A percentile compares a stretch with the other conserved stretches of the same genome.
These are phyloP conservation scores for Psix sp. DNA, from an alignment of 1,140 invertebrate species.

Conservation along the genomic window DNA sequence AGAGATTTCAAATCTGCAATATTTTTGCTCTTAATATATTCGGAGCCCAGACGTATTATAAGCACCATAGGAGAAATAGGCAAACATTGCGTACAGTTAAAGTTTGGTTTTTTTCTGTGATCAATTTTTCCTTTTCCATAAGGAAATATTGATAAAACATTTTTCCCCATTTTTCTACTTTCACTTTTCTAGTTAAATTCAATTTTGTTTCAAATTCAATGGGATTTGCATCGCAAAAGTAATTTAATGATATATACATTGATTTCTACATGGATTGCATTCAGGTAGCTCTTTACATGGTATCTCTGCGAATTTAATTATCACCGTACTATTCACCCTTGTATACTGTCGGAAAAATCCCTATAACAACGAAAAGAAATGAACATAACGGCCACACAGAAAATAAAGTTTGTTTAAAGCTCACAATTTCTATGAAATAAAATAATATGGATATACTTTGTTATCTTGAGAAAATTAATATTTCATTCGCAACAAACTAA, in stretches of 20 bases:
- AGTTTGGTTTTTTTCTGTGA: no score
- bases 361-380: slow-evolving; percentile 15
- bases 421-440: no score
- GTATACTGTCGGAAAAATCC: slow-evolving; percentile 9
- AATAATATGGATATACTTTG: slow-evolving; percentile 3
- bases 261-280: slow-evolving; percentile 10
- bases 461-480: neutral
- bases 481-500: no score
- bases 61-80: neutral
- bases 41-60: neutral
- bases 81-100: neutral
- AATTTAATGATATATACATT: slow-evolving; percentile 16
- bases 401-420: slow-evolving; percentile 26
- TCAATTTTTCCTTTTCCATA: neutral
- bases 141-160: neutral
- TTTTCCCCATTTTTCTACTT: neutral
- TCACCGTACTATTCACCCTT: slow-evolving; percentile 10
- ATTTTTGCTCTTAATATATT: neutral
- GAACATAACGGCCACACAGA: neutral
- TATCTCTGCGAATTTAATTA: slow-evolving; percentile 36
- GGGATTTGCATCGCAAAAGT: neutral
- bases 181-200: slow-evolving; percentile 5
- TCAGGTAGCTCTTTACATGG: slow-evolving; percentile 12
- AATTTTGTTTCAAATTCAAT: slow-evolving; percentile 10
- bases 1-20: neutral